phyloP scores from a whole-genome alignment of 2,113 vertebrate genomes.

The Toxotes jaculatrix region DNA sequence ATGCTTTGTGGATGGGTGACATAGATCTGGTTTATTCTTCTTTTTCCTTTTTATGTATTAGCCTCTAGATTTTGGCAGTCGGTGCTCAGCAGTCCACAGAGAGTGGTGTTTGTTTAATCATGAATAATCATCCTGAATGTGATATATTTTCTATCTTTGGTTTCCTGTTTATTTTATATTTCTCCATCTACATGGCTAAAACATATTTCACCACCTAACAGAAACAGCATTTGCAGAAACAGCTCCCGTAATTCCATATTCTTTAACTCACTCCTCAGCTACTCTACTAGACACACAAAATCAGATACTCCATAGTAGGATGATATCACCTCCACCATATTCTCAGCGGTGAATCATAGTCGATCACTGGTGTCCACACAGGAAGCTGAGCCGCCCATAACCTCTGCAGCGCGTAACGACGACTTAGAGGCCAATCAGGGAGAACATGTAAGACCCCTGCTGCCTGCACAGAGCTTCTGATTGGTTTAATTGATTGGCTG shows the following conservation, averaged over 20 bases:
- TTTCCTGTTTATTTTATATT: neutral
- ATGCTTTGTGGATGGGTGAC: conserved; percentile 9
- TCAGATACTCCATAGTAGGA: neutral
- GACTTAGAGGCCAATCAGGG: conserved; percentile 69
- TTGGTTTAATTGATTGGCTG: conserved; percentile 21
- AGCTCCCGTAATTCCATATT: no score
- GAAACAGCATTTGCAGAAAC: no score
- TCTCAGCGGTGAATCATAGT: conserved; percentile 31
- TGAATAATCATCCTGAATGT: no score
- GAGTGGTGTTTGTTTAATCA: no score
- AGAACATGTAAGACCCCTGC: conserved; percentile 81
- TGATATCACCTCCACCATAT: neutral
- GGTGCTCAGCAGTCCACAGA: no score
- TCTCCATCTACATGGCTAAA: neutral
- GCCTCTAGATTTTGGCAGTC: conserved; percentile 5
- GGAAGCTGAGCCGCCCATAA: conserved; percentile 65
- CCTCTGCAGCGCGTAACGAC: conserved; percentile 58
- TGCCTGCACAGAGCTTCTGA: conserved; percentile 45
- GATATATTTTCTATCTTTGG: no score
- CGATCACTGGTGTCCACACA: conserved; percentile 77
- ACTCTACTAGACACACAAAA: neutral
- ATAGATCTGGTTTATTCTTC: neutral
- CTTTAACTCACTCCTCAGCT: neutral
- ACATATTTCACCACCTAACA: no score
- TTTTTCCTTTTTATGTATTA: conserved; percentile 1